Conservation (phyloP, 2,888 invertebrate genomes). For the Eumerus sabulonum region DNA sequence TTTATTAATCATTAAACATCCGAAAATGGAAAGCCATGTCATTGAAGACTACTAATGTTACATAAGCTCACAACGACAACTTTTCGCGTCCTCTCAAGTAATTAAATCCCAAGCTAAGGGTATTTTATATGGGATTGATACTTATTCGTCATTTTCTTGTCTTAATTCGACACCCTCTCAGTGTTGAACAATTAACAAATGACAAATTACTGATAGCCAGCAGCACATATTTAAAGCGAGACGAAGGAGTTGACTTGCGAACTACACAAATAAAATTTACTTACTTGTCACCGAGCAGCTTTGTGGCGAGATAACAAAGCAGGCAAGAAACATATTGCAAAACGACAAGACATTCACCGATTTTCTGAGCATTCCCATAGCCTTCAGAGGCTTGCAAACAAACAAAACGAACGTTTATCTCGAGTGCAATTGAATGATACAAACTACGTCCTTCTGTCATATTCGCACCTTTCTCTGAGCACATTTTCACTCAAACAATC, state of each 20-base stretch:
- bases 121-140: too few relatives aligned
- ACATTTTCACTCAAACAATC: too few relatives aligned
- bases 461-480: too few relatives aligned
- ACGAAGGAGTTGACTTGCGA: conserved; percentile 46
- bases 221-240: background rate
- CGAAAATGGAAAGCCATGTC: too few relatives aligned
- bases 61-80: too few relatives aligned
- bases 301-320: background rate
- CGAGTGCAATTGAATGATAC: conserved; percentile 42
- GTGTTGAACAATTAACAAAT: conserved; percentile 16
- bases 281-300: too few relatives aligned
- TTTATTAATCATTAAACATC: too few relatives aligned
- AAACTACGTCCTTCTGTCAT: conserved; percentile 39
- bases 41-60: too few relatives aligned
- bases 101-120: too few relatives aligned
- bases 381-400: conserved; percentile 26
- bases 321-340: background rate
- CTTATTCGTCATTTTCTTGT: too few relatives aligned
- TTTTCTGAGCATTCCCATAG: conserved; percentile 58
- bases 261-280: conserved; percentile 14
- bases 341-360: conserved; percentile 33
- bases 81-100: too few relatives aligned
- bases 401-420: conserved; percentile 23
- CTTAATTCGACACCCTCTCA: conserved; percentile 17
- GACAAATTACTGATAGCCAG: conserved; percentile 10